Evolutionary conservation across 1,140 invertebrate genomes (phyloP), one percentile per base, ranked within the genome.

Genomic region (Drosophila kikkawai): DNA sequence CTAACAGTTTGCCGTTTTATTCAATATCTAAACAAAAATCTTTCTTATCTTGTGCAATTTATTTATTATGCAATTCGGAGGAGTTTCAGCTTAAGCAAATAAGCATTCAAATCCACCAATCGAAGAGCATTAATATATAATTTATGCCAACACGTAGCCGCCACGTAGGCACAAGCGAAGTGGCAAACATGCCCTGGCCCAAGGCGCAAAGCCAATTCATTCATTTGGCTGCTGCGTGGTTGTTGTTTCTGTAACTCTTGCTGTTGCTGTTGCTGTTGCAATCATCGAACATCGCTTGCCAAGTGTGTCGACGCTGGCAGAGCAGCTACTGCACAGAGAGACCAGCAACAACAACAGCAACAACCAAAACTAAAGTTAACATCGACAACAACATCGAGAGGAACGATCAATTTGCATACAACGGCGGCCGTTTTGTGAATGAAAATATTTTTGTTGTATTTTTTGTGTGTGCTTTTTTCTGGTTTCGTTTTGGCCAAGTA

Each of bases 351-450:
- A 26, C 26, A 41, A 39, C 15, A 51, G 12, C 26, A 57, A 22
- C 55, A 67, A 47, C 41, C 41, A 60, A 58, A 77, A 74, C 67
- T 51, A 75, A 70, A 80, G 83, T 80, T 90, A 76, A 70, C 75
- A 79, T 48, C 66, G 60, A 51, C 71, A 75, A 51, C 37, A 75
- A 57, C 60, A 76, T 51, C 34, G 11, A 47, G 60, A 67, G 55
- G 64, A 75, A 60, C 84, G 74, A 73, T 88, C 85, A 87, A 90
- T 87, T 87, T 87, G 84, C 84, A 87, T 87, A 84, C 74, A 87
- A 84, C 84, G 69, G 53, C 69, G 68, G 85, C 85, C 85, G 85
- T 86, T 90, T 90, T 90, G 82, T 90, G 85, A 90, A 90, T 90
- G 85, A 90, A 90, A 88, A 76, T 41, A 60, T 68, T 51, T 19